phyloP scores from a whole-genome alignment of 2,888 invertebrate species.

The Cotesia congregata region DNA sequence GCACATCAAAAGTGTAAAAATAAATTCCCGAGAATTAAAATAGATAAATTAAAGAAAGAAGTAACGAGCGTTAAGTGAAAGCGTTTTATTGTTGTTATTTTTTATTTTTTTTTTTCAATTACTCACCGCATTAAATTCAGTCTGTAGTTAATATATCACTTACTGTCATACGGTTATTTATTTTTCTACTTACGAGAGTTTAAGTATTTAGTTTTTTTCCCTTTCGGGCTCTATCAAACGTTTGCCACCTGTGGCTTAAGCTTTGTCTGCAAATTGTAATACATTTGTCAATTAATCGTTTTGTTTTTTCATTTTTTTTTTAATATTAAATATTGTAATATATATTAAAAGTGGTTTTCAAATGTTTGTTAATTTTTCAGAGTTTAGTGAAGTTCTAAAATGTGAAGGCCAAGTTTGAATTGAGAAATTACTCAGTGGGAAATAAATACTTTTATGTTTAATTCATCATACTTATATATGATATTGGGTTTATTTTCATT shows the following conservation, averaged over 20 bases:
- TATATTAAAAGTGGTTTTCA: too few species aligned
- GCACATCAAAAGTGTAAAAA: background rate
- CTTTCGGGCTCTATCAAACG: slow-evolving; percentile 32
- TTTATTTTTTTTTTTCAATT: background rate
- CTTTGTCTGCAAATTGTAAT: background rate
- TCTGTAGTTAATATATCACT: background rate
- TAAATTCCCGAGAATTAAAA: background rate
- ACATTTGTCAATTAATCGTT: background rate
- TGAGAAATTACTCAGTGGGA: too few species aligned
- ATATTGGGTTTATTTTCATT: too few species aligned
- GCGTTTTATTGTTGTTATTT: background rate
- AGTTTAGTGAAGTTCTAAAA: too few species aligned
- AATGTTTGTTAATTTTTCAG: too few species aligned
- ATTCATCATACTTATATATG: too few species aligned
- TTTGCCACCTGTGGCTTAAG: slow-evolving; percentile 56
- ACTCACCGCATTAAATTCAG: background rate
- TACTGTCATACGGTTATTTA: background rate
- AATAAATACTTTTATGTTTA: too few species aligned
- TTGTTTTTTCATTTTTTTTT: slow-evolving; percentile 4
- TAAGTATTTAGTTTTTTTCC: slow-evolving; percentile 16
- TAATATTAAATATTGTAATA: background rate
- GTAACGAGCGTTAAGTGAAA: background rate
- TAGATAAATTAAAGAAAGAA: background rate
- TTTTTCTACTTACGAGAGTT: background rate
- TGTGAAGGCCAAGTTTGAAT: too few species aligned